phyloP scores from a whole-genome alignment of 2,113 vertebrate genomes.

The Noctilio leporinus region DNA sequence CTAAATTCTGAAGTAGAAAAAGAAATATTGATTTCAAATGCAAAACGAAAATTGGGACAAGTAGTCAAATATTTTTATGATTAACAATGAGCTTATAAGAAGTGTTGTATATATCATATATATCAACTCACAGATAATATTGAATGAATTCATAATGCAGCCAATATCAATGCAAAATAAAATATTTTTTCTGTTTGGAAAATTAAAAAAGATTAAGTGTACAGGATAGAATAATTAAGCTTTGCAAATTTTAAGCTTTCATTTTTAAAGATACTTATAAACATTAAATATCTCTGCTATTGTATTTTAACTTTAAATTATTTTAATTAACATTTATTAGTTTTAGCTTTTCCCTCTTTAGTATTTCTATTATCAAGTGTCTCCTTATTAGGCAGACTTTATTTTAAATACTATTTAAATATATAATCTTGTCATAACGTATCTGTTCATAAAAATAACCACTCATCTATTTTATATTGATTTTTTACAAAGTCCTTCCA shows the following conservation, averaged over 20 bases:
- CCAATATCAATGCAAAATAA: not conserved
- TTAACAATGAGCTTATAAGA: not conserved
- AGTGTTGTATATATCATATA: not conserved
- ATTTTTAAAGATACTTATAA: not conserved
- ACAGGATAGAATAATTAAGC: not conserved
- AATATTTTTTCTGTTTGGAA: not conserved
- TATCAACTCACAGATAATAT: not conserved
- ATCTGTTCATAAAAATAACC: not conserved
- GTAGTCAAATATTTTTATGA: not conserved
- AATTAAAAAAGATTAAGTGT: not conserved
- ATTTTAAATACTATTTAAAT: not conserved
- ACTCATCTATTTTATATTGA: not conserved
- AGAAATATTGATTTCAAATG: not conserved
- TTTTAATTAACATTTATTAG: not conserved
- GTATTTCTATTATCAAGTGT: not conserved
- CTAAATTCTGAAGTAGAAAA: not conserved
- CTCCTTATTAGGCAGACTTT: not conserved
- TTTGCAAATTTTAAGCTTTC: not conserved
- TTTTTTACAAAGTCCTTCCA: not conserved
- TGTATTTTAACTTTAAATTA: conserved; percentile 3
- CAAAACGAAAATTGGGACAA: not conserved
- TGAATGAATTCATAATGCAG: not conserved
- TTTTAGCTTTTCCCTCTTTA: not conserved
- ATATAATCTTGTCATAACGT: not conserved
- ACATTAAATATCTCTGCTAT: not conserved